phyloP scores from a whole-genome alignment of 2,113 vertebrate species.

The Lophotis ruficrista region DNA sequence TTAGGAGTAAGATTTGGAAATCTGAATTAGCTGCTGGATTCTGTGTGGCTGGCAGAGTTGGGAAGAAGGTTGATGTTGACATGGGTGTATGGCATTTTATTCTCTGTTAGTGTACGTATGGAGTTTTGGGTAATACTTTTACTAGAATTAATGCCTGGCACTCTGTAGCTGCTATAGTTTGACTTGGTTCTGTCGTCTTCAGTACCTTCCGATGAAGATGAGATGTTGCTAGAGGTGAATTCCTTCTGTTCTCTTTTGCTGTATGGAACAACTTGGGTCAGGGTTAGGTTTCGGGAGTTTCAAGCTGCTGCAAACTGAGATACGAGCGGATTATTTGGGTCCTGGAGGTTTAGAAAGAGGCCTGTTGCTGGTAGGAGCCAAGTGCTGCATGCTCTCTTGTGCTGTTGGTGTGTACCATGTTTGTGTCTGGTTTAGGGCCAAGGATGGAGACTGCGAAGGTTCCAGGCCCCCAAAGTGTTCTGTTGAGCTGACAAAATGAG shows the following conservation, averaged over 20 bases:
- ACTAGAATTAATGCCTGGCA: neutral
- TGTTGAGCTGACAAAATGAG: neutral
- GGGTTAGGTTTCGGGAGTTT: neutral
- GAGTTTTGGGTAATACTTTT: neutral
- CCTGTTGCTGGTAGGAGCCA: neutral
- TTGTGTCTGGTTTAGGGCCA: neutral
- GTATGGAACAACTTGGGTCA: neutral
- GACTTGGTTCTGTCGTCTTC: neutral
- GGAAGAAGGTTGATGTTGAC: neutral
- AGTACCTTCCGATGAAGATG: neutral
- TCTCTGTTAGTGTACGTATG: neutral
- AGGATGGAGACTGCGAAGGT: neutral
- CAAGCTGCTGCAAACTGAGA: neutral
- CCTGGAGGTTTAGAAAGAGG: neutral
- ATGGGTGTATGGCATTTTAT: neutral
- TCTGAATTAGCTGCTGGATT: neutral
- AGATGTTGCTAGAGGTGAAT: neutral
- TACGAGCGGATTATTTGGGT: neutral
- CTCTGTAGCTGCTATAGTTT: neutral
- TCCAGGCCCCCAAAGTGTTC: neutral
- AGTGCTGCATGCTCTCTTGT: neutral
- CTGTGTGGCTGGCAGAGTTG: rapidly evolving
- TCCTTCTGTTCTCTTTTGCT: neutral
- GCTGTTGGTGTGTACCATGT: neutral
- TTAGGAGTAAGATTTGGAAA: neutral